These are phyloP conservation scores for Orchesella cincta DNA, from an alignment of 1,140 invertebrate genomes.

Conservation along the genomic window DNA sequence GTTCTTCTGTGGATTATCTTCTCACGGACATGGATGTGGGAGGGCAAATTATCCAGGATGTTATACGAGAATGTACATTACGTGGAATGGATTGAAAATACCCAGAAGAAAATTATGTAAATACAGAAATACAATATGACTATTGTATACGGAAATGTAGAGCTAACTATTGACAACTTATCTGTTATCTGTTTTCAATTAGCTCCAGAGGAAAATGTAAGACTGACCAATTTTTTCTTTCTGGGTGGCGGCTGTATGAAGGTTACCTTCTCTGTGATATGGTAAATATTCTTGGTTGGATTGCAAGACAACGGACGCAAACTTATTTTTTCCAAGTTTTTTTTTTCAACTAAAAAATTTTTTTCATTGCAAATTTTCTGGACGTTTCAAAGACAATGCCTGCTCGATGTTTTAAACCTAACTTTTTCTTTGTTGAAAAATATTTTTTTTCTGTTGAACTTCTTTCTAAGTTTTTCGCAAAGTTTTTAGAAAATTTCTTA, in stretches of 20 bases:
- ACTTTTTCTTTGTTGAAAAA: too few species aligned
- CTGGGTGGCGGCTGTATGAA: not conserved
- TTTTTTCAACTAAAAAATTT: too few species aligned
- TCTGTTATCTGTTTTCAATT: not conserved
- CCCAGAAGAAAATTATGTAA: not conserved
- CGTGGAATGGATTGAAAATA: conserved; percentile 36
- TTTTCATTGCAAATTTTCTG: too few species aligned
- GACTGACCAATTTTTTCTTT: conserved; percentile 1
- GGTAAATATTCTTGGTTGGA: too few species aligned
- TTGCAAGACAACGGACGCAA: too few species aligned
- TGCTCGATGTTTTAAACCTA: too few species aligned
- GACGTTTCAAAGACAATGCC: too few species aligned
- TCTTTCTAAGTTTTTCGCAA: too few species aligned
- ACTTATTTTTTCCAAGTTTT: too few species aligned
- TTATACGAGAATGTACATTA: conserved; percentile 61
- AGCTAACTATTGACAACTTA: not conserved
- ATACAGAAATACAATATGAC: not conserved
- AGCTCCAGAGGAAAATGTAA: conserved; percentile 7
- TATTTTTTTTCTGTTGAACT: too few species aligned
- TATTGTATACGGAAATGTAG: too few species aligned
- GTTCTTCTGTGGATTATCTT: conserved; percentile 65
- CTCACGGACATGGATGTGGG: conserved; percentile 67
- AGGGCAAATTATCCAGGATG: conserved; percentile 63
- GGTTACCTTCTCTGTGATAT: not conserved
- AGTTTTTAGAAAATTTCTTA: too few species aligned